Base-by-base conservation (phyloP, 2,797 vertebrate species). In the Halcyon chelicuti region DNA sequence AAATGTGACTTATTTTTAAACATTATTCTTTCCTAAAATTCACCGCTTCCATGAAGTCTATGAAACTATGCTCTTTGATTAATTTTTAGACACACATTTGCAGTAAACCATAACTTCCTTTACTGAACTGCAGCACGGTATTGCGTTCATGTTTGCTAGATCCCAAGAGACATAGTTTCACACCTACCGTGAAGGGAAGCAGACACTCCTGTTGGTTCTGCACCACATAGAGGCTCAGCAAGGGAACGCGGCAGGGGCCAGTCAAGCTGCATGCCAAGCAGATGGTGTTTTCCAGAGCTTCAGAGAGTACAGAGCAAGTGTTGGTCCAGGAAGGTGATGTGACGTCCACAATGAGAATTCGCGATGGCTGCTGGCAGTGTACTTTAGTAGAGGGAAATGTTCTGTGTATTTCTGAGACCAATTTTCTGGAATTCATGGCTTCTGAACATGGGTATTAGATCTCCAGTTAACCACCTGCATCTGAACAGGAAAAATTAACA, bases 271-370 rank as follows among this genome's bases (percentile, higher is more conserved):
- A 98, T 3, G 98, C 98, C 88, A 99, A 89, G 22, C 98, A 98
- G 78, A 99, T 98, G 47, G 98, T 97, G 79, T 99, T 99, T 14
- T 99, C 98, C 87, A 99, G 98, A 40, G 99, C 99, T 84, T 99
- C 98, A n/a, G 98, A 99, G 71, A 99, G 82, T 22, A 98, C 96
- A 0, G 96, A 62, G 42, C 98, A 96, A 29, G 97, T 98, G 60
- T 98, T 96, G 66, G 97, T 97, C 99, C 99, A 99, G 52, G 97
- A 98, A 2, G 99, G 99, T 1, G 98, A 98, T 9, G 98, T 95
- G 5, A 98, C 96, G 26, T 99, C 99, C 84, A 99, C 97, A 8
- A 99, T 97, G 75, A 99, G 98, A 65, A 99, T 96, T 16, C 97
- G 98, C 0, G 98, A 98, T 9, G 98, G 98, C 88, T 99, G 99